Percentiles rank a stretch among this genome's conserved stretches.
Conservation (phyloP, 2,797 vertebrate genomes). For the Argentina silus region DNA sequence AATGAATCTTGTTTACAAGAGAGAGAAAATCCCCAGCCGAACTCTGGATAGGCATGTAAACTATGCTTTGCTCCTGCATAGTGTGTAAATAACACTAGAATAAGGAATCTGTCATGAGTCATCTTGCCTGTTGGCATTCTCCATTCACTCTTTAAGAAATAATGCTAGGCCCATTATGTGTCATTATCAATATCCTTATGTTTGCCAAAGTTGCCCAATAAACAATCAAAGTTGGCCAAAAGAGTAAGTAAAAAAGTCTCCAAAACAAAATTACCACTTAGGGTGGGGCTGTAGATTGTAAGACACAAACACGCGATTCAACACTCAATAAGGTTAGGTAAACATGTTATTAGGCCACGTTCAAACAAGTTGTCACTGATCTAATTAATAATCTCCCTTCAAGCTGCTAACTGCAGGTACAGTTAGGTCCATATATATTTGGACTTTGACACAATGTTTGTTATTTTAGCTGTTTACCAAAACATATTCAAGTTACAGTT, state of each 20-base stretch:
- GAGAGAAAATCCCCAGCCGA: slow-evolving; percentile 44
- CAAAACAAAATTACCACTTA: slow-evolving; percentile 1
- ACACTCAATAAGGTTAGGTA: neutral
- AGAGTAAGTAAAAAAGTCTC: slow-evolving; percentile 25
- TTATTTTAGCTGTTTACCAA: too few relatives aligned
- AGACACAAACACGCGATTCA: neutral
- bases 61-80: slow-evolving; percentile 54
- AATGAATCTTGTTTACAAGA: neutral
- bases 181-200: slow-evolving; percentile 17
- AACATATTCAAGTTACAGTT: too few relatives aligned
- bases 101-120: slow-evolving; percentile 57
- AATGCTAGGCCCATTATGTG: slow-evolving; percentile 46
- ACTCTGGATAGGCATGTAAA: slow-evolving; percentile 45
- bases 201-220: slow-evolving; percentile 34
- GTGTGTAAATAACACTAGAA: slow-evolving; percentile 48
- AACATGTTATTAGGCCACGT: neutral
- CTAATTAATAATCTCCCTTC: neutral
- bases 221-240: slow-evolving; percentile 19
- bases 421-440: too few relatives aligned
- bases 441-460: too few relatives aligned
- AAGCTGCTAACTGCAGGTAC: neutral
- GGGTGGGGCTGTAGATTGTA: neutral
- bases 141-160: slow-evolving; percentile 53
- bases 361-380: neutral
- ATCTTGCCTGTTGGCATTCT: slow-evolving; percentile 63